Conservation (phyloP, 2,113 vertebrate species). For the Capra hircus region DNA sequence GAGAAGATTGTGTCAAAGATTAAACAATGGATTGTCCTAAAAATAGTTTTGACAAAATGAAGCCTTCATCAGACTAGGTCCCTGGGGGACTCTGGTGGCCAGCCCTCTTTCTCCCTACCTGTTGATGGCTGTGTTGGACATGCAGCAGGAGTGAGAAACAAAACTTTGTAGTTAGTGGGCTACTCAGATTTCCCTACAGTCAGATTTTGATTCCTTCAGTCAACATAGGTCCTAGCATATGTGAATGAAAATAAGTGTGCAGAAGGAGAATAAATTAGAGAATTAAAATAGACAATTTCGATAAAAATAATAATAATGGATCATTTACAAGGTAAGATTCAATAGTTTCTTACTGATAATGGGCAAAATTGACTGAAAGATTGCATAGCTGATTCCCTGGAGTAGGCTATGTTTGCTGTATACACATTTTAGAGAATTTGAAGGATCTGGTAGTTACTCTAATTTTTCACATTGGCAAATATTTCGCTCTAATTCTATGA, state of each 20-base stretch:
- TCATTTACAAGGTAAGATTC: neutral
- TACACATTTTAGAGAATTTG: neutral
- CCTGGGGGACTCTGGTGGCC: neutral
- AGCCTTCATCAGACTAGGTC: neutral
- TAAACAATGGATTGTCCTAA: neutral
- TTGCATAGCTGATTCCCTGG: neutral
- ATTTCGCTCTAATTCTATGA: neutral
- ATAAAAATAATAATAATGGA: neutral
- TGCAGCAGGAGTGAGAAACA: neutral
- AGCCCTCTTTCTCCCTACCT: fast-evolving
- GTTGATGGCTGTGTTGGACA: neutral
- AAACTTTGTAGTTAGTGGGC: neutral
- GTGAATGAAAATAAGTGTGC: neutral
- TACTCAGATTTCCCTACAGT: neutral
- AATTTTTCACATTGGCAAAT: neutral
- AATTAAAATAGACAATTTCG: neutral
- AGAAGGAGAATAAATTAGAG: neutral
- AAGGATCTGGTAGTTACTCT: neutral
- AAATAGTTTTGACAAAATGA: neutral
- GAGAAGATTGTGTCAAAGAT: neutral
- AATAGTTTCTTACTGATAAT: neutral
- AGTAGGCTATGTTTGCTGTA: neutral
- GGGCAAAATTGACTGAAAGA: neutral
- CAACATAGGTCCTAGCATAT: neutral
- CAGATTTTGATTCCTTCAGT: neutral